Percentiles rank a stretch among this genome's conserved stretches.
These are phyloP conservation scores for Tiaroga cobitis DNA, from an alignment of 2,797 vertebrate species.

Conservation along the genomic window DNA sequence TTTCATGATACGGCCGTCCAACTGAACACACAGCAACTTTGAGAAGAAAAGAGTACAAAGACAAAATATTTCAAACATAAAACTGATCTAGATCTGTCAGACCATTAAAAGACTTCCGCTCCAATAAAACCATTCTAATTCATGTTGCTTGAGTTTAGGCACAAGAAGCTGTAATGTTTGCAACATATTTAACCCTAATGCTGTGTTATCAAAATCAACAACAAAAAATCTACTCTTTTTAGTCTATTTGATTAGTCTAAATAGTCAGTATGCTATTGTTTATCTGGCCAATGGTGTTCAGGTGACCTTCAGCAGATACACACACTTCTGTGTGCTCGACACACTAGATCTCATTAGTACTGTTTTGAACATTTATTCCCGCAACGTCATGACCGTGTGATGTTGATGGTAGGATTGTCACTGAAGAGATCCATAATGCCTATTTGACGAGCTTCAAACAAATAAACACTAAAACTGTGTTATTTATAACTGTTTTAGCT, in stretches of 20 bases:
- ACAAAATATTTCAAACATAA: background rate
- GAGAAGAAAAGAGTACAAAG: background rate
- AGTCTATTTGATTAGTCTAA: background rate
- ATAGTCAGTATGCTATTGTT: background rate
- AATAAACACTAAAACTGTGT: background rate
- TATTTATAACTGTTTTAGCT: no score
- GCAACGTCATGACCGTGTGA: background rate
- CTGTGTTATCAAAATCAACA: background rate
- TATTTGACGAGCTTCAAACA: background rate
- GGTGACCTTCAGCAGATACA: background rate
- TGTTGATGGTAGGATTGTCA: background rate
- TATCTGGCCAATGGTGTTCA: background rate
- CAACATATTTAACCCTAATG: background rate
- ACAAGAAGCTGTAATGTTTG: background rate
- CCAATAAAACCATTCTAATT: background rate
- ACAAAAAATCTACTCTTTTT: no score
- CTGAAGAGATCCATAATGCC: background rate
- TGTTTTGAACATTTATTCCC: background rate
- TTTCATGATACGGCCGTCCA: background rate
- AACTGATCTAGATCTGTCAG: background rate
- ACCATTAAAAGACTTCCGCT: background rate
- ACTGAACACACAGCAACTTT: background rate
- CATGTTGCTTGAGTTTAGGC: background rate
- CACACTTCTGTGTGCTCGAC: background rate
- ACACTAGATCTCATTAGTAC: background rate